Evolutionary conservation across 2,888 invertebrate species (phyloP), one percentile per base, ranked within the genome.

Genomic region (Ormyrus rosae): DNA sequence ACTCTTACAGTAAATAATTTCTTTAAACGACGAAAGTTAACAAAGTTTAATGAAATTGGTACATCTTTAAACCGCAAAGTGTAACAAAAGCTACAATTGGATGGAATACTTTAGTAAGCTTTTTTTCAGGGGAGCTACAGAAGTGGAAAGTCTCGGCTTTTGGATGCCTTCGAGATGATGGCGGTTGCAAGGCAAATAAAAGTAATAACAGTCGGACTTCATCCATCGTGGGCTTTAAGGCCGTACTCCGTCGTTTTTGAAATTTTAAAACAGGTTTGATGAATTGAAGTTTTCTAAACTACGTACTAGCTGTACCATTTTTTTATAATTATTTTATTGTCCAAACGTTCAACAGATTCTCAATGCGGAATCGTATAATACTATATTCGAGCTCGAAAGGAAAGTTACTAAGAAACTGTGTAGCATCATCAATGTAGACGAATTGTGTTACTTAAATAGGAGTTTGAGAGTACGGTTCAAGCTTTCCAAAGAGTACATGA

Each of bases 81-180:
- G 34, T 4, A 34, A 34, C 34, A 34, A 34, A 34, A 34, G 4
- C 34, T 34, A 0, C 34, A 34, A 34, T 34, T 4, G 34, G 4
- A 34, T 34, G 4, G 34, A 34, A 34, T 34, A 34, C 0, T 34
- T 34, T 34, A 34, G 34, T 4, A 34, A 34, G 34, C 3, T 34
- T 34, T 50, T 9, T 0, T 34, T 6, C 46, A 87, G 82, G 94
- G 93, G 48, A 91, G 92, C 78, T 88, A 91, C 10, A 91, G 93
- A 46, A 91, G 93, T 11, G 94, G 94, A 2, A 94, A 94, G 87
- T 92, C 92, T 45, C 91, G 93, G 82, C 85, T 94, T 64, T 86
- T 94, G 78, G 92, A 93, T 84, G 92, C 92, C 87, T 92, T 84
- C 86, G 91, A 81, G 4, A 72, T 77, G 7, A 84, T 86, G n/a